Conservation (phyloP, 2,797 vertebrate genomes). For the Corythornis leucogaster region DNA sequence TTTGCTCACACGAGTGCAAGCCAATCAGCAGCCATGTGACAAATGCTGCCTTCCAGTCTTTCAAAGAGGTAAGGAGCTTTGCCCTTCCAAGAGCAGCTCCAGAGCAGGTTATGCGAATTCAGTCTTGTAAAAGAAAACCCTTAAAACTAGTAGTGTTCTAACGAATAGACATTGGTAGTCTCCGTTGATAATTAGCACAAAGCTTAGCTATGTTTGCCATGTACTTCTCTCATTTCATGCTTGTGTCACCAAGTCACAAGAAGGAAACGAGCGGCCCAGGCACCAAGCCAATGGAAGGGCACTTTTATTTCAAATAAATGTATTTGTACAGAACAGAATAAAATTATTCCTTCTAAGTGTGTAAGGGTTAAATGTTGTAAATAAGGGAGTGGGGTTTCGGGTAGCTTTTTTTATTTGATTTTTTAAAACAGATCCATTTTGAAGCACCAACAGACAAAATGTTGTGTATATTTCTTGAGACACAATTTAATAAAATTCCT, state of each 20-base stretch:
- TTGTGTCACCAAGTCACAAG: not conserved
- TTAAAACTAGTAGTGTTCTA: not conserved
- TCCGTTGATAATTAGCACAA: not conserved
- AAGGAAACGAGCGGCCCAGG: not conserved
- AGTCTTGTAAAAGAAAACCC: not conserved
- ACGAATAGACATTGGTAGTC: not conserved
- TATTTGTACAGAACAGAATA: not conserved
- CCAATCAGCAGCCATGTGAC: conserved; percentile 60
- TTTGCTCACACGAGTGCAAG: conserved; percentile 44
- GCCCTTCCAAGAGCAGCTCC: not conserved
- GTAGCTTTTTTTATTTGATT: not conserved
- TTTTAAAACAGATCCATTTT: not conserved
- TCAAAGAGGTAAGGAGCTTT: not conserved
- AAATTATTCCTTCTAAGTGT: not conserved
- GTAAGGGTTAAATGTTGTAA: not conserved
- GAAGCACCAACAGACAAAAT: not conserved
- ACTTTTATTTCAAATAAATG: not conserved
- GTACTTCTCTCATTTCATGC: not conserved
- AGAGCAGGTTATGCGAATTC: not conserved
- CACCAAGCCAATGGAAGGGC: not conserved
- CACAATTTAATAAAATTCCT: not conserved
- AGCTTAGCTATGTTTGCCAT: not conserved
- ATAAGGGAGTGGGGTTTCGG: not conserved
- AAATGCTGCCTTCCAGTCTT: conserved; percentile 52
- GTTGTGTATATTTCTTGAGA: not conserved